These are phyloP conservation scores for Bembecia ichneumoniformis DNA, from an alignment of 2,888 invertebrate genomes.

Conservation along the genomic window DNA sequence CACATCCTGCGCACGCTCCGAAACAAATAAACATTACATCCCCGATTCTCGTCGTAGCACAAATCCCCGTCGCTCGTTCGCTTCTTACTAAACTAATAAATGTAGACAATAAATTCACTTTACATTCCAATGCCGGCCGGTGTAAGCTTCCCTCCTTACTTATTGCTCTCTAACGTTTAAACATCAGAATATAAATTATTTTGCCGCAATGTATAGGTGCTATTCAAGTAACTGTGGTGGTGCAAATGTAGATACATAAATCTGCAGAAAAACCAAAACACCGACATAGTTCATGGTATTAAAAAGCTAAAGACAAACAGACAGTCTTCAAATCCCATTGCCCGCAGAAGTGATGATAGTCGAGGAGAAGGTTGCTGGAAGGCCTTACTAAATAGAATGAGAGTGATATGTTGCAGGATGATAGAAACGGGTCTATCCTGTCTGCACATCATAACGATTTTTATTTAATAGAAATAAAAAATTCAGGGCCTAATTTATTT, in stretches of 20 bases:
- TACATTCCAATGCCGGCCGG: slow-evolving; percentile 39
- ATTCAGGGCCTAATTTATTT: slow-evolving; percentile 4
- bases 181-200: not conserved
- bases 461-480: no score
- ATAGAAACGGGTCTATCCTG: no score
- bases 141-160: slow-evolving; percentile 25
- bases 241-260: not conserved
- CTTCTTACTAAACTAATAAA: slow-evolving; percentile 61
- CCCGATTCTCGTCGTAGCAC: slow-evolving; percentile 50
- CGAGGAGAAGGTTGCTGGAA: no score
- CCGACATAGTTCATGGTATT: no score
- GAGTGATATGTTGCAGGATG: no score
- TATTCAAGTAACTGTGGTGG: no score
- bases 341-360: no score
- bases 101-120: slow-evolving; percentile 58
- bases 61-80: slow-evolving; percentile 47
- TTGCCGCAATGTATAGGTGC: not conserved
- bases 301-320: no score
- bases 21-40: slow-evolving; percentile 55
- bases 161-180: slow-evolving; percentile 5
- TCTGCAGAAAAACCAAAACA: not conserved
- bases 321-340: no score
- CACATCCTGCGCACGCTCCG: slow-evolving; percentile 52
- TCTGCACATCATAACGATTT: no score
- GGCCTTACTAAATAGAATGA: no score